Percentiles rank a stretch among this genome's conserved stretches.
Evolutionary conservation across 1,140 invertebrate genomes (phyloP).

Genomic region (Frieseomelitta varia): DNA sequence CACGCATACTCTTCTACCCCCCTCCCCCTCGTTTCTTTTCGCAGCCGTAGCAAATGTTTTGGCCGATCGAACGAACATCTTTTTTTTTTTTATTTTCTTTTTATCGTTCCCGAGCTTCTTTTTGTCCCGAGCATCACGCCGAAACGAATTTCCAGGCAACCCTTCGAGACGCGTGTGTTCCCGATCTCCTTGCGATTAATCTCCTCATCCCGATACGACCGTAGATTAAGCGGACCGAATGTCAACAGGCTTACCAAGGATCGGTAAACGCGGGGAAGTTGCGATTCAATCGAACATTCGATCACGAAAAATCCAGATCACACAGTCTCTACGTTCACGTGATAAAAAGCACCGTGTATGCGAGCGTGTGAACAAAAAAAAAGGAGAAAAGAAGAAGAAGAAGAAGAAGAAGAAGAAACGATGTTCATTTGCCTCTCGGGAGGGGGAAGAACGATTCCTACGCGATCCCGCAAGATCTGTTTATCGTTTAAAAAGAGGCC

Average conservation of each 20-base stretch:
- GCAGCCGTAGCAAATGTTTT: constrained; percentile 35
- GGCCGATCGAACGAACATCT: constrained; percentile 44
- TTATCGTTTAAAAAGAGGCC: constrained; percentile 42
- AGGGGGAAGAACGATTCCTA: constrained; percentile 28
- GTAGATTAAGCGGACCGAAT: constrained; percentile 14
- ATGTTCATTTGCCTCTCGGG: constrained; percentile 25
- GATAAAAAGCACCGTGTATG: not conserved
- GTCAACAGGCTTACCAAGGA: not conserved
- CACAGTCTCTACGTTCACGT: not conserved
- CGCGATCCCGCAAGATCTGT: constrained; percentile 28
- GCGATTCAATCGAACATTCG: constrained; percentile 35
- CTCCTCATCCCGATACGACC: not conserved
- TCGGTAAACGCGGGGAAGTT: constrained; percentile 52
- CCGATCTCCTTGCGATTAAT: not conserved
- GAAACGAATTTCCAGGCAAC: constrained; percentile 36
- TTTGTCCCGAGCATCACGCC: constrained; percentile 26
- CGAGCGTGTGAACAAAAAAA: not conserved
- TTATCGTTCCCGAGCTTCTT: constrained; percentile 14
- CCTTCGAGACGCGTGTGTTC: constrained; percentile 27
- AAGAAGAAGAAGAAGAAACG: constrained; percentile 21
- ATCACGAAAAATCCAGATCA: not conserved
- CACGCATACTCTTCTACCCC: constrained; percentile 57
- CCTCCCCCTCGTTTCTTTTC: constrained; percentile 34
- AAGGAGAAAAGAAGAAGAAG: not conserved
- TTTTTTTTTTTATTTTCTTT: not conserved